Evolutionary conservation across 2,797 vertebrate species (phyloP).

Genomic region (Silurus aristotelis): DNA sequence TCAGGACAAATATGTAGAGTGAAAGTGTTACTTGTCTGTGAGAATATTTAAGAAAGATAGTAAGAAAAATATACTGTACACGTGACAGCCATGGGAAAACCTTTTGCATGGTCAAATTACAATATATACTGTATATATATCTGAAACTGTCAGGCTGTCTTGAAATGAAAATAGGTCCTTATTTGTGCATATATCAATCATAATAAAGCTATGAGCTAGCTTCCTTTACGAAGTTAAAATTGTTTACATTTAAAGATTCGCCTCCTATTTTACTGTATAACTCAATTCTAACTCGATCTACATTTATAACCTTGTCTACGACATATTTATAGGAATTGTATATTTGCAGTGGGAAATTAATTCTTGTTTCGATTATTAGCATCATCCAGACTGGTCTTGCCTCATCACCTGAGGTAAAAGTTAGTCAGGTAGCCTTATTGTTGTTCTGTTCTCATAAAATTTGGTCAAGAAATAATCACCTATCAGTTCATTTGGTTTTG

Average conservation of each 20-base stretch:
- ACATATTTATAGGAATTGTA: background rate
- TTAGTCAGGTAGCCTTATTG: background rate
- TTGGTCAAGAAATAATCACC: background rate
- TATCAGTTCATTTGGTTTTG: background rate
- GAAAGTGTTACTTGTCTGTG: constrained; percentile 26
- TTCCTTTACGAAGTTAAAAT: no score
- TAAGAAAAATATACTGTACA: background rate
- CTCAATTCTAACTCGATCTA: background rate
- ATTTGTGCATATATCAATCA: no score
- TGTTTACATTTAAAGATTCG: background rate
- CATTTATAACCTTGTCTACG: background rate
- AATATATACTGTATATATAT: background rate
- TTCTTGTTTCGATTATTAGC: background rate
- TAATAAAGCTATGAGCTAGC: no score
- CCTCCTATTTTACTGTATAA: background rate
- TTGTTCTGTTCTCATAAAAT: background rate
- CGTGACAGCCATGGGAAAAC: background rate
- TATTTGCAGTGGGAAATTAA: background rate
- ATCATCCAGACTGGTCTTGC: background rate
- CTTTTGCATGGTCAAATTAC: background rate
- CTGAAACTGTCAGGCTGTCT: background rate
- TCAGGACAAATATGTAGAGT: background rate
- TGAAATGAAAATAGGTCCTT: no score
- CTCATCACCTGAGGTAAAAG: background rate
- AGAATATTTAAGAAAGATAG: constrained; percentile 1